Evolutionary conservation across 2,113 vertebrate genomes (phyloP).

Genomic region (Falco punctatus): DNA sequence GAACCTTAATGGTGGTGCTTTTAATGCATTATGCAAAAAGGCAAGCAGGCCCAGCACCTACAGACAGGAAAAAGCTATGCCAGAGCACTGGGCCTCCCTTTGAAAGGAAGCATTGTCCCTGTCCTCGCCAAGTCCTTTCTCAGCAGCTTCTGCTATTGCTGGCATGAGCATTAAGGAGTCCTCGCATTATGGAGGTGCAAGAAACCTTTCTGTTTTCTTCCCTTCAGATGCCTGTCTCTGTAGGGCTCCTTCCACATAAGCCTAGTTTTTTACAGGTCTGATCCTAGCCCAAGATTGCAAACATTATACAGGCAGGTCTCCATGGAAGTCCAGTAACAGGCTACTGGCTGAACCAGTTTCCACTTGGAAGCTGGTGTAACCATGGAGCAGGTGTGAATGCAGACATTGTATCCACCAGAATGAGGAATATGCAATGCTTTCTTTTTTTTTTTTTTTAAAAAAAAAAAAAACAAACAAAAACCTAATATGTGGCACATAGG

Average conservation of each 20-base stretch:
- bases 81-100: background rate
- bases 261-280: conserved; percentile 1
- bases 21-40: background rate
- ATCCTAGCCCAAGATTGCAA: conserved; percentile 25
- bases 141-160: background rate
- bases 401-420: conserved; percentile 28
- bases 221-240: background rate
- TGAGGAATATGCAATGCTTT: background rate
- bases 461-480: too few species aligned
- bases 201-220: conserved; percentile 1
- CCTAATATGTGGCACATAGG: background rate
- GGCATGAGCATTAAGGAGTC: background rate
- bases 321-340: background rate
- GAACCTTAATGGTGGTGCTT: background rate
- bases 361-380: background rate
- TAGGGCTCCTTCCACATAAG: background rate
- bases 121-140: background rate
- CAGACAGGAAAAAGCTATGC: background rate
- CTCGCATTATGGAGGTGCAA: background rate
- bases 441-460: background rate
- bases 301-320: conserved; percentile 25
- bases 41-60: background rate
- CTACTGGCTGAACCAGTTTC: background rate
- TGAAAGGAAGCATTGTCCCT: background rate
- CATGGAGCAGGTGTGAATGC: conserved; percentile 29